Conservation (phyloP, 37 sponge, comb jelly and placozoan species). For the Theonella swinhoei region DNA sequence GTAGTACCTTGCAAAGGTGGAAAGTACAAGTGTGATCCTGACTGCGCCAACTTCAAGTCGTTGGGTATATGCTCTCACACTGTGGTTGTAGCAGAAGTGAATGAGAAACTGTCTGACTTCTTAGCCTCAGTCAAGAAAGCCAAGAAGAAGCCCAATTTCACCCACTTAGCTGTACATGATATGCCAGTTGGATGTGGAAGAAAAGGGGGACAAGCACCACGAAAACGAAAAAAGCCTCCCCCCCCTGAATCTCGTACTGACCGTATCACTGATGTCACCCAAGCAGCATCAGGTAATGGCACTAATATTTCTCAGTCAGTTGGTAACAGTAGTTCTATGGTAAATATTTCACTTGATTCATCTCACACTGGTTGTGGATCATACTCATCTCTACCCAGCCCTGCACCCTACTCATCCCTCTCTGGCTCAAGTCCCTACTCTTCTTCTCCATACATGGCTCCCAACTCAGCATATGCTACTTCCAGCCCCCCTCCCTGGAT, state of each 20-base stretch:
- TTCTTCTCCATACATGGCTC: too few relatives aligned
- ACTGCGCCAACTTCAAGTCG: constrained; percentile 27
- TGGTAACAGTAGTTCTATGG: too few relatives aligned
- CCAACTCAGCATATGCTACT: too few relatives aligned
- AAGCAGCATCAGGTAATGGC: background rate
- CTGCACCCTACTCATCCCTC: too few relatives aligned
- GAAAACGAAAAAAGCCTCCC: background rate
- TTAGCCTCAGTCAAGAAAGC: too few relatives aligned
- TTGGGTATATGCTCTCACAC: constrained; percentile 27
- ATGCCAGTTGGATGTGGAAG: constrained; percentile 24
- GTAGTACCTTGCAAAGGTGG: constrained; percentile 41
- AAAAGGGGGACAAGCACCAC: constrained; percentile 12
- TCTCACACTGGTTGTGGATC: too few relatives aligned
- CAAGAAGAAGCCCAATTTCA: background rate
- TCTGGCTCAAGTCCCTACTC: too few relatives aligned
- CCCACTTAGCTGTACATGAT: constrained; percentile 3
- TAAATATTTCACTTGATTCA: too few relatives aligned
- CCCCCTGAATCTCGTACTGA: background rate
- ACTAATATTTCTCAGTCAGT: too few relatives aligned
- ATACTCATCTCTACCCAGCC: too few relatives aligned
- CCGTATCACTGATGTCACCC: too few relatives aligned
- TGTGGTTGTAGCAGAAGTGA: constrained; percentile 17
- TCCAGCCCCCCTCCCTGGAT: background rate
- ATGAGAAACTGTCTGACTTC: constrained; percentile 2
- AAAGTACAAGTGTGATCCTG: constrained; percentile 22